Evolutionary conservation across 2,888 invertebrate species (phyloP), one percentile per base, ranked within the genome.

Genomic region (Cephalotes varians): DNA sequence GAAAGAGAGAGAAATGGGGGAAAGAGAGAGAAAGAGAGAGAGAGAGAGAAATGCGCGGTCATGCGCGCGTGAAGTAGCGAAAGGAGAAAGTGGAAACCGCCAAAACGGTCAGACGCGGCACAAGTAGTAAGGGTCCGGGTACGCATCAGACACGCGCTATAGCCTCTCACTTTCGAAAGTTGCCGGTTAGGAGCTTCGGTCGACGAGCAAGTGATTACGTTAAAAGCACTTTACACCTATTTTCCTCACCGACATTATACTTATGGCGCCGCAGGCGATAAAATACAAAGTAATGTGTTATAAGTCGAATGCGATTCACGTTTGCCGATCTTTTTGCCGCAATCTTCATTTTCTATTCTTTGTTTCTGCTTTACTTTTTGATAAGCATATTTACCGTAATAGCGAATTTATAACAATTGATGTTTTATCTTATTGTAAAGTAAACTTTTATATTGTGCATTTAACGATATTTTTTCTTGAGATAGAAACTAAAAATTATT

Each of bases 151-250:
- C 86, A 88, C 88, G 88, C 88, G 84, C 81, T 88, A 88, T 88
- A 88, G 85, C 87, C 85, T 90, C 90, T 90, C 90, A 84, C 89
- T 91, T 91, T 91, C 89, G 83, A 89, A 90, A 90, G 86, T 89
- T 91, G 72, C 85, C 86, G 86, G 87, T 87, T 67, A 34, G 69
- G 56, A 56, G 87, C 87, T 86, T 87, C 86, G 85, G 87, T 74
- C 87, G 83, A 85, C 84, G 85, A 84, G 90, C 77, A 87, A 89
- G 92, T 93, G 91, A 93, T 92, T 91, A 91, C 92, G 91, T 89
- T 93, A 90, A 92, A 92, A 92, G 92, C 91, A 92, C 91, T 92
- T 91, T 89, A 87, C 91, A 90, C 91, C 90, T 91, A 89, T 90
- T 86, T 83, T 58, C 62, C 82, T 49, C 28, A 31, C 54, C 65